Evolutionary conservation across 1,140 invertebrate genomes (phyloP), one percentile per base, ranked within the genome.

Genomic region (Zaprionus vittiger): DNA sequence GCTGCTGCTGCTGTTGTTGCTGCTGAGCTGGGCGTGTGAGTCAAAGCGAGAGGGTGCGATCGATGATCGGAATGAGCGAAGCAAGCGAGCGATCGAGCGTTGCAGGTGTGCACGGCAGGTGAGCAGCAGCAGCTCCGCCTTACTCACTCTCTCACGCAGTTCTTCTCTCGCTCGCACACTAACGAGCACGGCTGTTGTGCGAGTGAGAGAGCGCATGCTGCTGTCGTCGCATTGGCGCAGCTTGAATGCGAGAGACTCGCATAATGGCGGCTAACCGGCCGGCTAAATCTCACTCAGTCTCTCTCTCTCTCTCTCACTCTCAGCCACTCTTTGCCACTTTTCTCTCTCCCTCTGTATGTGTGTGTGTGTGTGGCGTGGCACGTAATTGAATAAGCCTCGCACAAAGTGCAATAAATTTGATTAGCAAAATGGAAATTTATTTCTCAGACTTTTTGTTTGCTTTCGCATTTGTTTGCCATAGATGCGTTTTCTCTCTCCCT

Each of bases 331-430:
- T 11, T 34, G 26, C 31, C 31, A 34, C 31, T 34, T 20, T 49
- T 61, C 31, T 34, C 31, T 37, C 24, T 68, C 37, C 6, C 20
- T 54, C 7, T 64, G n/a, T 28, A n/a, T 49, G 17, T 55, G 14
- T 34, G 49, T 52, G 47, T 52, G 44, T 49, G 52, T 44, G 62
- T 66, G 64, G 68, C 70, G 73, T 70, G 59, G 66, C 54, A 73
- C 73, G 81, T 92, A 92, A 92, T 92, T 92, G 91, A 92, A 92
- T 92, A 92, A 89, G 76, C 79, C 82, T 73, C 84, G 80, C 90
- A 83, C 80, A 85, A 80, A 91, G 91, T 91, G 91, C 91, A 91
- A 92, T 92, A 92, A 92, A 92, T 92, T 92, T 92, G 91, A 92
- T 92, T 92, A 92, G 91, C 82, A 85, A 91, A 89, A 91, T 86